Conservation (phyloP, 2,888 invertebrate species). For the Horisme vitalbata region DNA sequence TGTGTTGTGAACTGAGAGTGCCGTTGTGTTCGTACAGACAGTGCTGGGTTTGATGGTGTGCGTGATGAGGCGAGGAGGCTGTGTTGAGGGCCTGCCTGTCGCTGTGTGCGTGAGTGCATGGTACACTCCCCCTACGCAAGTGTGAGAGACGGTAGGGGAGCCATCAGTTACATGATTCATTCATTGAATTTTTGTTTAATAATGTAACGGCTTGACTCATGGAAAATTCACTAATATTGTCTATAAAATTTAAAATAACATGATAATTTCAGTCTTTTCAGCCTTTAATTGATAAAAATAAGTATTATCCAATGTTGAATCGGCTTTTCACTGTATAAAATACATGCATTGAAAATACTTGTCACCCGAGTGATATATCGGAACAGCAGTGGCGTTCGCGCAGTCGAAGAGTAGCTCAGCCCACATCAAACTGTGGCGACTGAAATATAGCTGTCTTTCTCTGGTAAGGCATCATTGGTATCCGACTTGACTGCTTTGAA, state of each 20-base stretch:
- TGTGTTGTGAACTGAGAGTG: conserved; percentile 79
- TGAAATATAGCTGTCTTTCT: conserved; percentile 66
- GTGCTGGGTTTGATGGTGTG: conserved; percentile 59
- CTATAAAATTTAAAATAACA: too few relatives aligned
- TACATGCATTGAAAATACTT: conserved; percentile 51
- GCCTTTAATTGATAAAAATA: too few relatives aligned
- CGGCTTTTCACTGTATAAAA: background rate
- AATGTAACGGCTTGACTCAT: too few relatives aligned
- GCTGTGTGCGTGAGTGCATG: conserved; percentile 73
- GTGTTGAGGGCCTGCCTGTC: conserved; percentile 54
- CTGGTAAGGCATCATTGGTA: conserved; percentile 49
- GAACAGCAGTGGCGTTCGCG: conserved; percentile 64
- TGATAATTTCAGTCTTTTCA: too few relatives aligned
- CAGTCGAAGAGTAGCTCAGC: conserved; percentile 69
- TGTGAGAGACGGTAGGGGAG: conserved; percentile 56
- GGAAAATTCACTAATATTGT: too few relatives aligned
- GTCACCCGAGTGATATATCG: conserved; percentile 69
- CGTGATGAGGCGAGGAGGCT: conserved; percentile 62
- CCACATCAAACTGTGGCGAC: conserved; percentile 55
- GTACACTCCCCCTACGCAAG: conserved; percentile 70
- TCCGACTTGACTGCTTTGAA: conserved; percentile 42
- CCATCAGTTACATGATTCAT: conserved; percentile 44
- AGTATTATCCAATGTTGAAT: too few relatives aligned
- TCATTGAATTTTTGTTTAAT: too few relatives aligned
- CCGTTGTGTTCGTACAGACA: conserved; percentile 73